Conservation (phyloP, 1,140 invertebrate species). For the Anastatus disparis region DNA sequence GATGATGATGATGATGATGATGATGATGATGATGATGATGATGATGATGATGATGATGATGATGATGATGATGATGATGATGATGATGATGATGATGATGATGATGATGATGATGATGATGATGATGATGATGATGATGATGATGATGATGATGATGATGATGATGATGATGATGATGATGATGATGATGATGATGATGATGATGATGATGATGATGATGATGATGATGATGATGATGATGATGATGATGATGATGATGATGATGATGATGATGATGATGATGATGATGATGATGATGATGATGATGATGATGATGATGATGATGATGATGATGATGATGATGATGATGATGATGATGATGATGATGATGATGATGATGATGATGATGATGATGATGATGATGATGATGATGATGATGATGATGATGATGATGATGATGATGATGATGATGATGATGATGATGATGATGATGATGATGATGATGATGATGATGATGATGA, state of each 20-base stretch:
- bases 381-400: background rate
- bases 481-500: background rate
- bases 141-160: background rate
- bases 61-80: background rate
- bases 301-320: slow-evolving; percentile 45
- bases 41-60: background rate
- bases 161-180: background rate
- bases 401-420: background rate
- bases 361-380: background rate
- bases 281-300: slow-evolving; percentile 39
- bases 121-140: background rate
- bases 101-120: background rate
- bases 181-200: background rate
- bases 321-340: background rate
- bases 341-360: slow-evolving; percentile 23
- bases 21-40: background rate
- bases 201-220: background rate
- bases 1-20: background rate
- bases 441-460: background rate
- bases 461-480: background rate
- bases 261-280: slow-evolving; percentile 23
- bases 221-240: background rate
- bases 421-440: background rate
- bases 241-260: background rate
- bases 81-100: background rate